Evolutionary conservation across 2,797 vertebrate genomes (phyloP).

Genomic region (Coregonus suidteri): DNA sequence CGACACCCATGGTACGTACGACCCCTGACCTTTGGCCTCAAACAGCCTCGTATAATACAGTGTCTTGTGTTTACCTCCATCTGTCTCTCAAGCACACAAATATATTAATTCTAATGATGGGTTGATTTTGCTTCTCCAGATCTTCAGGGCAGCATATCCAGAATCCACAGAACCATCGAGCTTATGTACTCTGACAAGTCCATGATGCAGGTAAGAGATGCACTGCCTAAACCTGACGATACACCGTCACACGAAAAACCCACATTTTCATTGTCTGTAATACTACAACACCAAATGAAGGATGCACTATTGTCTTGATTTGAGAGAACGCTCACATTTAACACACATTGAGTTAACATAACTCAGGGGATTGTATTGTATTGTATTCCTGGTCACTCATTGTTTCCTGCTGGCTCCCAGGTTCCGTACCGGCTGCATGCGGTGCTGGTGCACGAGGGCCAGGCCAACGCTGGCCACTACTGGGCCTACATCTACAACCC

Average conservation of each 20-base stretch:
- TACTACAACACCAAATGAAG: background rate
- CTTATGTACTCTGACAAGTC: conserved; percentile 98
- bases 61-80: background rate
- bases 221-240: too few species aligned
- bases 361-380: too few species aligned
- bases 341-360: too few species aligned
- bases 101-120: background rate
- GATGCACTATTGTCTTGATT: background rate
- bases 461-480: conserved; percentile 97
- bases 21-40: background rate
- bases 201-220: conserved; percentile 90
- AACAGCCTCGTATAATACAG: background rate
- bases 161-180: conserved; percentile 96
- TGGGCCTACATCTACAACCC: conserved; percentile 98
- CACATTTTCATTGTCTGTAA: too few species aligned
- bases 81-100: background rate
- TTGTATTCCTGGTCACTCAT: background rate
- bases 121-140: conserved; percentile 70
- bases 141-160: conserved; percentile 94
- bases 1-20: conserved; percentile 86
- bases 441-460: conserved; percentile 96
- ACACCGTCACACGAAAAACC: background rate
- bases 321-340: background rate
- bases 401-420: conserved; percentile 59
- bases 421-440: conserved; percentile 96